A percentile compares a stretch with the other conserved stretches of the same genome.
These are phyloP conservation scores for Acrocephalus kingi DNA, from an alignment of 2,113 vertebrate genomes.

Conservation along the genomic window DNA sequence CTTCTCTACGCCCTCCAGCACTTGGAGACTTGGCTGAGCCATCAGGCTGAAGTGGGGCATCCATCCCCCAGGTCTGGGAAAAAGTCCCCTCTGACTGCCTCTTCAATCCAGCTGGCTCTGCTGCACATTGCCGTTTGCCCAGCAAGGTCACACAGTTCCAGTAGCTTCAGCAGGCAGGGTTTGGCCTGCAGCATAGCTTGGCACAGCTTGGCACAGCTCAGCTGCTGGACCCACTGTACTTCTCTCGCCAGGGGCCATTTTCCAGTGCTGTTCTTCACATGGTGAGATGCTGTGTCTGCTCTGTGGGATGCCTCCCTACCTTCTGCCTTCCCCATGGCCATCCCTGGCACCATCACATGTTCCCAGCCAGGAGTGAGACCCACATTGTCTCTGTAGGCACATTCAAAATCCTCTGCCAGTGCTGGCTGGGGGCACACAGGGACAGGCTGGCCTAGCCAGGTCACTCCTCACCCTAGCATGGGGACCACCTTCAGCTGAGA, in stretches of 20 bases:
- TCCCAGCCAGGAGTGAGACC: accelerated
- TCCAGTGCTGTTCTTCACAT: neutral
- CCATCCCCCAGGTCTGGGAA: neutral
- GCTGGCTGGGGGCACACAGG: neutral
- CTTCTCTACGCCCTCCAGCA: neutral
- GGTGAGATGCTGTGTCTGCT: neutral
- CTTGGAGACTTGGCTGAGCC: neutral
- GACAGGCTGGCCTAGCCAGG: neutral
- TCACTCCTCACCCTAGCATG: neutral
- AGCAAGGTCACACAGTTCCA: neutral
- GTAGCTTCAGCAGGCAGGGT: neutral
- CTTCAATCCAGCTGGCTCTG: neutral
- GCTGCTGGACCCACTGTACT: accelerated
- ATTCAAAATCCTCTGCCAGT: neutral
- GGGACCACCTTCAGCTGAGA: neutral
- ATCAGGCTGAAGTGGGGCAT: neutral
- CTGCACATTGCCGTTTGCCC: accelerated
- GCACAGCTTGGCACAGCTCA: neutral
- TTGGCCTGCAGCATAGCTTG: neutral
- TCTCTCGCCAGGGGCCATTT: accelerated
- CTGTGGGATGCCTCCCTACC: neutral
- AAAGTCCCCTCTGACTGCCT: neutral
- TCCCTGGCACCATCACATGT: accelerated
- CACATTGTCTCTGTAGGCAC: neutral
- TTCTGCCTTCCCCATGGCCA: neutral